Evolutionary conservation across 2,113 vertebrate species (phyloP).

Genomic region (Phalacrocorax brasilianus): DNA sequence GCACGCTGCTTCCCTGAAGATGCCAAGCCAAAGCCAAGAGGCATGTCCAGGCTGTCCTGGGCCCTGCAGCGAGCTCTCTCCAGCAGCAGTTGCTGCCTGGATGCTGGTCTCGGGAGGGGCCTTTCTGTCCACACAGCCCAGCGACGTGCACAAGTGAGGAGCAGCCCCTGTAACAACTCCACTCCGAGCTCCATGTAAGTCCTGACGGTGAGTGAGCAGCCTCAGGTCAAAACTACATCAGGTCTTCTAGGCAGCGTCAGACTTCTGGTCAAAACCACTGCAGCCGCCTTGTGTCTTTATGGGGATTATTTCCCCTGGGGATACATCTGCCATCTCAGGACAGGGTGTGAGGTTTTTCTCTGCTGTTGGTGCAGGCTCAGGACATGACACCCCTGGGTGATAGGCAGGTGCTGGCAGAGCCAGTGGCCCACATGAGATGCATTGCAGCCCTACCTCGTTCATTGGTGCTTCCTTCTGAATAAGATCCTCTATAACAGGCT

Average conservation of each 20-base stretch:
- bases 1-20: background rate
- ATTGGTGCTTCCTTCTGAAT: background rate
- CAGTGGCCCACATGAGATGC: rapidly evolving
- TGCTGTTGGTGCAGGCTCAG: background rate
- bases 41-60: background rate
- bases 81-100: background rate
- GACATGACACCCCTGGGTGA: background rate
- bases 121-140: background rate
- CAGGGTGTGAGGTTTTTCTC: background rate
- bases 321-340: rapidly evolving
- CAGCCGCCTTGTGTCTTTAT: background rate
- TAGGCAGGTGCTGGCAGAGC: background rate
- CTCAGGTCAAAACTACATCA: background rate
- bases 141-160: background rate
- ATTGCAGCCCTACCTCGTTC: rapidly evolving
- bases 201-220: background rate
- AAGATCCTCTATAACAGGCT: background rate
- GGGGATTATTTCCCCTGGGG: background rate
- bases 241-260: background rate
- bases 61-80: background rate
- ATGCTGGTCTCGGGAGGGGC: background rate
- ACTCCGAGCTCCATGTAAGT: background rate
- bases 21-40: background rate
- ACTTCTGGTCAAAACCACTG: background rate
- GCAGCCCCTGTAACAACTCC: background rate